Evolutionary conservation across 2,888 invertebrate genomes (phyloP).

Genomic region (Carcina quercana): DNA sequence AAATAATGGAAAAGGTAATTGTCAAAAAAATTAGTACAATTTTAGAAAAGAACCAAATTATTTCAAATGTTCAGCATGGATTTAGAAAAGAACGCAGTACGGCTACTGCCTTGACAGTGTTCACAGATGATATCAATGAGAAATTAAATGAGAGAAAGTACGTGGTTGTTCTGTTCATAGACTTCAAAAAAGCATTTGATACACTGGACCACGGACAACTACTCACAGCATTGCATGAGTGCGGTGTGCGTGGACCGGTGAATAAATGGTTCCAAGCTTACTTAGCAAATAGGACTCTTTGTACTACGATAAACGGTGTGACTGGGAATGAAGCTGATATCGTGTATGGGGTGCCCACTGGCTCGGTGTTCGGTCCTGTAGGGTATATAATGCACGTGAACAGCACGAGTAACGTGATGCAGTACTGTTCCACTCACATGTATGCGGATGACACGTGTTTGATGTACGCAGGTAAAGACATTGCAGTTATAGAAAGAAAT

Average conservation of each 20-base stretch:
- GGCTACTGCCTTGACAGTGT: conserved; percentile 4
- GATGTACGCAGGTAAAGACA: conserved; percentile 6
- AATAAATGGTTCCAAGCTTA: conserved; percentile 11
- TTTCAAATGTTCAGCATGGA: conserved; percentile 9
- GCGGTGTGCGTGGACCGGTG: conserved; percentile 11
- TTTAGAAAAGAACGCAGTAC: conserved; percentile 9
- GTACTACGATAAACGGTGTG: neutral
- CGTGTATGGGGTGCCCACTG: conserved; percentile 15
- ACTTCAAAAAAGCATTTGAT: conserved; percentile 17
- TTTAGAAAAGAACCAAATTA: conserved; percentile 5
- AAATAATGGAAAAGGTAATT: conserved; percentile 11
- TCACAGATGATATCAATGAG: conserved; percentile 10
- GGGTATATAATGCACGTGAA: conserved; percentile 17
- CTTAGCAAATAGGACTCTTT: conserved; percentile 5
- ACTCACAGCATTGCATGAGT: conserved; percentile 14
- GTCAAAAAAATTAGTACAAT: conserved; percentile 6
- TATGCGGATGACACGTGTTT: conserved; percentile 16
- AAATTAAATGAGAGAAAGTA: conserved; percentile 5
- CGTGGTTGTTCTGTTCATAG: conserved; percentile 10
- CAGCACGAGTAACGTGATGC: conserved; percentile 6
- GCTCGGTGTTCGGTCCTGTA: conserved; percentile 15
- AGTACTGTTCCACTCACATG: conserved; percentile 8
- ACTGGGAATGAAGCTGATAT: neutral
- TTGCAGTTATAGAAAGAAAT: conserved; percentile 3
- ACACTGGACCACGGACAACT: conserved; percentile 12